Conservation (phyloP, 2,113 vertebrate species). For the Eidolon helvum region DNA sequence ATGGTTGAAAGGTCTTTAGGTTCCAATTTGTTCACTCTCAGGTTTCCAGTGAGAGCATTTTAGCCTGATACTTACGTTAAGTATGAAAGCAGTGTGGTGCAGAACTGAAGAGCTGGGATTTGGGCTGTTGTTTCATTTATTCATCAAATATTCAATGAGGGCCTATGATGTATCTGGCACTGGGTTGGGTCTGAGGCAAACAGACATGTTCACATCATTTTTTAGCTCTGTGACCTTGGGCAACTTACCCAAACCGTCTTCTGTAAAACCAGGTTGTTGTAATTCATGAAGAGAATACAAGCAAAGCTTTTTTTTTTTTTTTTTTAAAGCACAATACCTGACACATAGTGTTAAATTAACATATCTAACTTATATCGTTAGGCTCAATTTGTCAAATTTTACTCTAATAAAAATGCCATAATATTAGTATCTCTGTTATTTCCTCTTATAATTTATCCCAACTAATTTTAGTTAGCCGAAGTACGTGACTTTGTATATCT, state of each 20-base stretch:
- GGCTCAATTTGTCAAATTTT: not conserved
- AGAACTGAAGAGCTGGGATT: not conserved
- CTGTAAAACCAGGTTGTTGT: not conserved
- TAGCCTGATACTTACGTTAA: not conserved
- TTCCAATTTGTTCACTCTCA: not conserved
- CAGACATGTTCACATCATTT: not conserved
- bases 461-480: constrained; percentile 20
- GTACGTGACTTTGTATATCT: not conserved
- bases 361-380: not conserved
- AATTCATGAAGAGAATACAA: not conserved
- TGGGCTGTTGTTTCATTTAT: not conserved
- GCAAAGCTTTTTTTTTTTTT: not conserved
- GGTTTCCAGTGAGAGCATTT: not conserved
- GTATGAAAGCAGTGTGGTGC: not conserved
- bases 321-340: not conserved
- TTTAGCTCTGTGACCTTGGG: not conserved
- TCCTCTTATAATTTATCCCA: not conserved
- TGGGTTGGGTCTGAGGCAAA: not conserved
- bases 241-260: not conserved
- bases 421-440: not conserved
- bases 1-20: not conserved
- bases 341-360: not conserved
- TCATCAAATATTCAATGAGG: not conserved
- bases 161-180: not conserved
- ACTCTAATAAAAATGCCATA: not conserved